Conservation (phyloP, 2,888 invertebrate species). For the Andrena fulva region DNA sequence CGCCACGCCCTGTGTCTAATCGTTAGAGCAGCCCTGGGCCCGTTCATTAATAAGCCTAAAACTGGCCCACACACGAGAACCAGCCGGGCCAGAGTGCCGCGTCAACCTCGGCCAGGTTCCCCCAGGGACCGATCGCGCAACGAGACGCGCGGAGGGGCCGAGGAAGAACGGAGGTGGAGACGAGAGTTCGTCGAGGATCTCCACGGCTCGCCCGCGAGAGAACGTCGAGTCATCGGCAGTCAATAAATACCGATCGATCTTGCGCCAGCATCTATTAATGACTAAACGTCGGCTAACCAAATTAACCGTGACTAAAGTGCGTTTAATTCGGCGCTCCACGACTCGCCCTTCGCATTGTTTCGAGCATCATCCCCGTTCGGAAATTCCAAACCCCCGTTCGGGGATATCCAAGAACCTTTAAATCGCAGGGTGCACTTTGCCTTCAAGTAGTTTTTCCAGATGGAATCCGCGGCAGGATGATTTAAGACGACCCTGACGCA, state of each 20-base stretch:
- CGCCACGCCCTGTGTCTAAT: constrained; percentile 83
- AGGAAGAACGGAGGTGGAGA: constrained; percentile 27
- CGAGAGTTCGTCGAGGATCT: constrained; percentile 60
- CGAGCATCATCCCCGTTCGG: neutral
- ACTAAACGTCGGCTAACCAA: constrained; percentile 83
- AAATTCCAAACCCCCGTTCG: neutral
- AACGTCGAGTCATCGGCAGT: constrained; percentile 82
- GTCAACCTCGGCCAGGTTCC: constrained; percentile 37
- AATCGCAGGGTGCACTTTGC: too few species aligned
- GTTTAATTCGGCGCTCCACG: constrained; percentile 74
- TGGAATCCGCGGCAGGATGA: neutral
- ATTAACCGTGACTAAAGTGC: constrained; percentile 84
- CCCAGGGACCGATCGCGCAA: constrained; percentile 4
- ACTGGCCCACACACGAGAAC: constrained; percentile 80
- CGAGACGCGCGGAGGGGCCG: constrained; percentile 14
- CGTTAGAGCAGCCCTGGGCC: constrained; percentile 79
- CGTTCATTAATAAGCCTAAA: constrained; percentile 82
- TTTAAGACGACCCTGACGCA: constrained; percentile 23
- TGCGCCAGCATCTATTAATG: constrained; percentile 76
- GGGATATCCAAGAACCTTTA: too few species aligned
- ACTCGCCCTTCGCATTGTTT: constrained; percentile 56
- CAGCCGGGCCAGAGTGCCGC: constrained; percentile 29
- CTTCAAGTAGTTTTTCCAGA: neutral
- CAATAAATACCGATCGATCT: constrained; percentile 84
- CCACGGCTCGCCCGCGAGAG: constrained; percentile 63